These are phyloP conservation scores for Psococerastis gibbosa DNA, from an alignment of 2,888 invertebrate genomes.

Conservation along the genomic window DNA sequence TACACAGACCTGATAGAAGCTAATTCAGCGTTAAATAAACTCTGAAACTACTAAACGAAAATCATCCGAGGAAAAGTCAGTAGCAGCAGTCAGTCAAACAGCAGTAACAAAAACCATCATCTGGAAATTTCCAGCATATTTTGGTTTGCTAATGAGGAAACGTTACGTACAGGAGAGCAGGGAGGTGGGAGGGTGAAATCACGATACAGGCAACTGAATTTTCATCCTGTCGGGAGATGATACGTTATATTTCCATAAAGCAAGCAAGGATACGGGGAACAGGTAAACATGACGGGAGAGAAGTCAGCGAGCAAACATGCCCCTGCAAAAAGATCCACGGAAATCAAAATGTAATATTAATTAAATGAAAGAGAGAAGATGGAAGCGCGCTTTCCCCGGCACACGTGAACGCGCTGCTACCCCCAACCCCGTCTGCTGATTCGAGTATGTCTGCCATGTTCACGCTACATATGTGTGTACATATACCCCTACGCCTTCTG, in stretches of 20 bases:
- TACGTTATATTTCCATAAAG: neutral
- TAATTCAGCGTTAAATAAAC: too few relatives aligned
- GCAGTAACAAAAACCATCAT: too few relatives aligned
- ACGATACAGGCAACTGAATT: neutral
- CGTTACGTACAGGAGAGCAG: slow-evolving; percentile 2
- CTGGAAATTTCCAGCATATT: too few relatives aligned
- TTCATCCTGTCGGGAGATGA: neutral
- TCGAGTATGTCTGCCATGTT: neutral
- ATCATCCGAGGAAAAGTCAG: too few relatives aligned
- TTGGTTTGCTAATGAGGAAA: neutral
- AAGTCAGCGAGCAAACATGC: neutral
- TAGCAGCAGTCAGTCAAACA: too few relatives aligned
- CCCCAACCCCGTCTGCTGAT: neutral
- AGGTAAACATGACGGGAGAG: neutral
- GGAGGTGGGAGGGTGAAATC: slow-evolving; percentile 1
- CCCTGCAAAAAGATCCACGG: neutral
- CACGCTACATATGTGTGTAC: slow-evolving; percentile 1
- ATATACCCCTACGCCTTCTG: neutral
- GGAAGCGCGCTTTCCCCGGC: neutral
- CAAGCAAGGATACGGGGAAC: neutral
- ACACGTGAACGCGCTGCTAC: neutral
- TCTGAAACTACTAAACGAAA: too few relatives aligned
- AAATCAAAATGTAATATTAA: slow-evolving; percentile 11
- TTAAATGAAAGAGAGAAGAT: slow-evolving; percentile 7
- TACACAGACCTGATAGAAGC: too few relatives aligned